Base-by-base conservation (phyloP, 2,797 vertebrate species). In the Remorina albescens region DNA sequence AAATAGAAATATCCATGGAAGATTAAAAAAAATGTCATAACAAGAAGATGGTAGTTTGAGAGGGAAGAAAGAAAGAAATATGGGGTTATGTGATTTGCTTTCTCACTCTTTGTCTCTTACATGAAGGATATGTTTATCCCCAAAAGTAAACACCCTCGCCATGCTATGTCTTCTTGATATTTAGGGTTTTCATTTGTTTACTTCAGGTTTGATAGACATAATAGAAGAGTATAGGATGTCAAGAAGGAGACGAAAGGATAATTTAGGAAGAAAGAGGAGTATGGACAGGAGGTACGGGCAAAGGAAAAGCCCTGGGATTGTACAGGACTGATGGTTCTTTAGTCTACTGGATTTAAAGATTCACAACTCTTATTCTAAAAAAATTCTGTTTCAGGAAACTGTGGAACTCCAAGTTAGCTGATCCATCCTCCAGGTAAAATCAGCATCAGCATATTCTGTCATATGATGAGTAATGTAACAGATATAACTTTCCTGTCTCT, bases 391-490 rank as follows among this genome's bases (percentile, higher is more conserved):
- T 39, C 91, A 99, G 98, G 92, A 99, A 99, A 94, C 90, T 94
- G 60, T 99, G 97, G 98, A 95, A 97, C 72, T 93, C 90, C 62
- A 99, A 98, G 91, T 64, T 98, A 71, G 95, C 95, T 34, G 96
- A 97, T 72, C 90, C 96, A 8, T 95, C 92, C 53, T 96, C 95
- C 71, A 97, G 97, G 98, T 99, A 92, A 90, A 71, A 67, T 23
- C 5, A 37, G 5, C 6, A 26, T 39, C 11, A 19, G 25, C 0
- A 19, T 28, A 47, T 9, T 42, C 9, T 62, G 0, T 42, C 54
- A 7, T 32, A 8, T 34, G 8, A 50, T 4, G 2, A 41, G 16
- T 39, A n/a, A n/a, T n/a, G 21, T 71, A 15, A 39, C 7, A 15
- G 19, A 50, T 2, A 6, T n/a, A 21, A 8, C 6, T 60, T 3